phyloP scores from a whole-genome alignment of 2,888 invertebrate genomes.

The Netelia virgata region DNA sequence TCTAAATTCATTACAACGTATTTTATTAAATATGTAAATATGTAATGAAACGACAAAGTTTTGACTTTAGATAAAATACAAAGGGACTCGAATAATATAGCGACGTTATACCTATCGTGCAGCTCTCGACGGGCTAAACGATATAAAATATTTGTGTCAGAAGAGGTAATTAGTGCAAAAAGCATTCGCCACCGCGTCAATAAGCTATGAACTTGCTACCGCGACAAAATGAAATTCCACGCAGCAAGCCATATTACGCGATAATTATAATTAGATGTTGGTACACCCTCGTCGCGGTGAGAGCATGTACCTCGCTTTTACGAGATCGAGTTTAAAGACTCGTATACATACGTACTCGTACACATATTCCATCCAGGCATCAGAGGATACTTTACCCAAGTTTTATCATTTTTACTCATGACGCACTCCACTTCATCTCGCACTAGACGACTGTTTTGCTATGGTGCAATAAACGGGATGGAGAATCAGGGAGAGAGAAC shows the following conservation, averaged over 20 bases:
- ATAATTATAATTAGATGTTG: slow-evolving; percentile 36
- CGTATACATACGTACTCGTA: neutral
- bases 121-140: neutral
- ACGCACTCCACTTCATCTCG: neutral
- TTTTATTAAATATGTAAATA: no score
- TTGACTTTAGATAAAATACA: no score
- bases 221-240: slow-evolving; percentile 2
- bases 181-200: neutral
- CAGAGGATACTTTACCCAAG: neutral
- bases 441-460: neutral
- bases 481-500: neutral
- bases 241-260: slow-evolving; percentile 1
- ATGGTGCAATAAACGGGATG: neutral
- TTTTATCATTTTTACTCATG: slow-evolving; percentile 10
- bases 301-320: neutral
- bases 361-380: neutral
- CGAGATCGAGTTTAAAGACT: slow-evolving; percentile 1
- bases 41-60: no score
- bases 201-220: slow-evolving; percentile 6
- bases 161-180: neutral
- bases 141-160: neutral
- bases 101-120: neutral
- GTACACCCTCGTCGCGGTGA: neutral
- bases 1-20: no score
- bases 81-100: no score